Conservation (phyloP, 1,140 invertebrate genomes). For the Choristoneura fumiferana region DNA sequence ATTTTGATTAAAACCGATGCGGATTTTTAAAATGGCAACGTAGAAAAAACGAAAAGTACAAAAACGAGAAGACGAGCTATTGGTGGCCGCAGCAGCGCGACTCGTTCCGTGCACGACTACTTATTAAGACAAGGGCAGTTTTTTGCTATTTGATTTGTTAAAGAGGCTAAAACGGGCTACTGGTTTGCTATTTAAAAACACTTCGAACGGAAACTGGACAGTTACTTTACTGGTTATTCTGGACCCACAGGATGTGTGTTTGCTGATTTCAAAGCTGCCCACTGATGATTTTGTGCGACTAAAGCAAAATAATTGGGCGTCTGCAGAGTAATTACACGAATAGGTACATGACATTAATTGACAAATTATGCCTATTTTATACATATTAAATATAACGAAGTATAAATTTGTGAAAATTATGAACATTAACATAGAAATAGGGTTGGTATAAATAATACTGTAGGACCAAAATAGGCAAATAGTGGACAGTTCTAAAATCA, state of each 20-base stretch:
- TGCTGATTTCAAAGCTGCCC: constrained; percentile 19
- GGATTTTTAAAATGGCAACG: constrained; percentile 56
- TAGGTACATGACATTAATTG: neutral
- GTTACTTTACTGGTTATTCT: constrained; percentile 58
- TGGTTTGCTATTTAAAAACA: constrained; percentile 75
- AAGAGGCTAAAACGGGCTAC: constrained; percentile 66
- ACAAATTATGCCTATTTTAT: constrained; percentile 7
- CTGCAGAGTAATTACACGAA: constrained; percentile 4
- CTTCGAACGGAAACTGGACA: constrained; percentile 75
- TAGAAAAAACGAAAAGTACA: constrained; percentile 55
- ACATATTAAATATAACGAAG: no score
- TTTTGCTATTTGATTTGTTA: constrained; percentile 76
- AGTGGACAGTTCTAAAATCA: no score
- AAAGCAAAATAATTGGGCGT: constrained; percentile 17
- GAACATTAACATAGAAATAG: no score
- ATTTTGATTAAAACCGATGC: constrained; percentile 65
- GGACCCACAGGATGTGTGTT: constrained; percentile 48
- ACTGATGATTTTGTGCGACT: no score
- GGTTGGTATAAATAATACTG: no score
- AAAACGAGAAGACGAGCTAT: constrained; percentile 60
- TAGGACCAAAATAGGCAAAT: no score
- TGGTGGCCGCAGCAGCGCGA: constrained; percentile 49
- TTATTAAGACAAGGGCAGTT: constrained; percentile 74
- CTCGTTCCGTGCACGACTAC: constrained; percentile 65
- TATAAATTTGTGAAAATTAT: no score